Evolutionary conservation across 2,113 vertebrate species (phyloP).

Genomic region (Pachycephala philippinensis): DNA sequence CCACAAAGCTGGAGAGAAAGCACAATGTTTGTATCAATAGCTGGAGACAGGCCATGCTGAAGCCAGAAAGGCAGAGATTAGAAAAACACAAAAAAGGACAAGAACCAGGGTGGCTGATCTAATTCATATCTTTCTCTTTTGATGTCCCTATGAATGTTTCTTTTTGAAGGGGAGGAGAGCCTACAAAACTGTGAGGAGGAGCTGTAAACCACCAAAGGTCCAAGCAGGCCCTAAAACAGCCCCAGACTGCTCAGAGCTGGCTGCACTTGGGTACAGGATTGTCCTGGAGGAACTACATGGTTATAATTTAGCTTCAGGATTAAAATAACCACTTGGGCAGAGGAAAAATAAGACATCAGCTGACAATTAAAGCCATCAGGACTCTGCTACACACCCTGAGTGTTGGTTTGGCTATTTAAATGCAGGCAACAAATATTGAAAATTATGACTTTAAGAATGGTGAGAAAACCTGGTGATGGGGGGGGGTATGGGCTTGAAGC

Average conservation of each 20-base stretch:
- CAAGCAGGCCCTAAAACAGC: not conserved
- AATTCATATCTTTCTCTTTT: not conserved
- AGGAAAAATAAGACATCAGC: not conserved
- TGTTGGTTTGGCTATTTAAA: not conserved
- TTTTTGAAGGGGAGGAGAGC: not conserved
- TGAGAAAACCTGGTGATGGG: not conserved
- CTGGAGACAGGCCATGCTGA: not conserved
- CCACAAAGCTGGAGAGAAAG: not conserved
- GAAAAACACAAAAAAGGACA: not conserved
- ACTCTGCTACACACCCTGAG: not conserved
- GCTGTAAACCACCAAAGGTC: not conserved
- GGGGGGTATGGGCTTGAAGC: not conserved
- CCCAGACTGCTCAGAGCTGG: not conserved
- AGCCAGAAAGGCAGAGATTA: not conserved
- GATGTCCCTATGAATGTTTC: not conserved
- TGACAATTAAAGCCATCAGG: not conserved
- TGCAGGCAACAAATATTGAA: not conserved
- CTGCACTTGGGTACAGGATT: not conserved
- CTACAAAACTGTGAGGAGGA: not conserved
- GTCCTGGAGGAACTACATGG: not conserved
- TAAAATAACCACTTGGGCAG: not conserved
- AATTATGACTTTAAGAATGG: not conserved
- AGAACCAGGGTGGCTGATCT: not conserved
- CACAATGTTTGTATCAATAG: not conserved
- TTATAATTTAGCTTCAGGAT: not conserved